phyloP scores from a whole-genome alignment of 2,113 vertebrate species.

The Arizona elegans region DNA sequence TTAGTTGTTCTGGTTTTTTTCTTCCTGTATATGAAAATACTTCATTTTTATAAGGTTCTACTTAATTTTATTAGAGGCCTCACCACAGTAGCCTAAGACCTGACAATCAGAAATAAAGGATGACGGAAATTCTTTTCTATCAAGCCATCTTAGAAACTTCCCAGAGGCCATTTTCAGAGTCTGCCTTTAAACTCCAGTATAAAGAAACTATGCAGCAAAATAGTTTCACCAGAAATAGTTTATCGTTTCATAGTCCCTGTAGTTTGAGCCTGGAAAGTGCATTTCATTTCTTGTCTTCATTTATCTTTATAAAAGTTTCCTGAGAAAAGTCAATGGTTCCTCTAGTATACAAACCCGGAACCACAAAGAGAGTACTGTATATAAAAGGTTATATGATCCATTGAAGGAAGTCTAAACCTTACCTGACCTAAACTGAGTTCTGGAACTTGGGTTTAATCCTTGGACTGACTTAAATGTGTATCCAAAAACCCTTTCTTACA shows the following conservation, averaged over 20 bases:
- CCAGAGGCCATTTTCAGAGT: not conserved
- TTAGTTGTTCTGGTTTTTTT: not conserved
- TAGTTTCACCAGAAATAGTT: not conserved
- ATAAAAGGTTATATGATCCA: not conserved
- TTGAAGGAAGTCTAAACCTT: not conserved
- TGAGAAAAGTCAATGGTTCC: not conserved
- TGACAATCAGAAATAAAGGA: not conserved
- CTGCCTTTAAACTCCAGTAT: not conserved
- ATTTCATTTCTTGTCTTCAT: not conserved
- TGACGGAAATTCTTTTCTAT: not conserved
- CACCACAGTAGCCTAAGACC: not conserved
- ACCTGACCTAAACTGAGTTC: not conserved
- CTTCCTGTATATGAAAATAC: not conserved
- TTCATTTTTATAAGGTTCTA: not conserved
- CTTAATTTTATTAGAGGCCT: not conserved
- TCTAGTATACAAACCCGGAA: not conserved
- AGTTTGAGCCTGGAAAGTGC: not conserved
- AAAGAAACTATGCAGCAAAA: not conserved
- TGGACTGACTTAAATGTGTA: not conserved
- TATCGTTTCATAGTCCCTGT: not conserved
- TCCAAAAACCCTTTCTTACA: not conserved
- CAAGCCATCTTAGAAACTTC: not conserved
- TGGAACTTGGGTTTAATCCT: not conserved
- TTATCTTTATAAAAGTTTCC: not conserved
- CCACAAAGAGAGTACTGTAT: not conserved